A percentile compares a stretch with the other conserved stretches of the same genome.
These are phyloP conservation scores for Sardinella longiceps DNA, from an alignment of 2,797 vertebrate species.

Conservation along the genomic window DNA sequence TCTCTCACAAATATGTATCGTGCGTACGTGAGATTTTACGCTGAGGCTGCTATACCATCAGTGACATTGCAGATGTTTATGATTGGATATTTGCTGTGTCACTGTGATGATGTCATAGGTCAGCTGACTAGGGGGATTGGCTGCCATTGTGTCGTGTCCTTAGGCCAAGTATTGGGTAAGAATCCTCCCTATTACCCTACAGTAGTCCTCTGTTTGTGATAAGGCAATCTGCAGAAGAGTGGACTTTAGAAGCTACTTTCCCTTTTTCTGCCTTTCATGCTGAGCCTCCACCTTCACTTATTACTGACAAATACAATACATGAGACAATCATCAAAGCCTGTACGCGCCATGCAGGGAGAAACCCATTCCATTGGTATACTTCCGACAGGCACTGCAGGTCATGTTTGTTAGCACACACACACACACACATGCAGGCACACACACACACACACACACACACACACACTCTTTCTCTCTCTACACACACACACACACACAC, in stretches of 20 bases:
- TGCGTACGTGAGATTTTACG: not conserved
- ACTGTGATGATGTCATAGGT: too few species aligned
- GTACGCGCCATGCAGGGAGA: not conserved
- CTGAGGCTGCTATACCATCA: too few species aligned
- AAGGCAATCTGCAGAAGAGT: not conserved
- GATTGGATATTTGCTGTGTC: too few species aligned
- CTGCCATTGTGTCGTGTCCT: too few species aligned
- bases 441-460: constrained; percentile 26
- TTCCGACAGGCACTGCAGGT: not conserved
- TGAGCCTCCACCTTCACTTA: not conserved
- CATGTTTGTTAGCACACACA: not conserved
- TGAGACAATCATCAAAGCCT: not conserved
- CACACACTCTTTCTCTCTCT: too few species aligned
- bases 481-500: constrained; percentile 25
- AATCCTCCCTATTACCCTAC: not conserved
- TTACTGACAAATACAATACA: not conserved
- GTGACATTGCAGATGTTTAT: not conserved
- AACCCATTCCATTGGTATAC: not conserved
- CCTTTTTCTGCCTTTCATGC: not conserved
- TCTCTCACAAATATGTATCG: not conserved
- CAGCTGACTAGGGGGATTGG: too few species aligned
- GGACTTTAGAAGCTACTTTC: not conserved
- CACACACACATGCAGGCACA: constrained; percentile 19
- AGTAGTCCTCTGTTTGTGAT: not conserved
- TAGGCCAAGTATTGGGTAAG: too few species aligned